These are phyloP conservation scores for Sebastes flavidus DNA, from an alignment of 2,797 vertebrate species.

Conservation along the genomic window DNA sequence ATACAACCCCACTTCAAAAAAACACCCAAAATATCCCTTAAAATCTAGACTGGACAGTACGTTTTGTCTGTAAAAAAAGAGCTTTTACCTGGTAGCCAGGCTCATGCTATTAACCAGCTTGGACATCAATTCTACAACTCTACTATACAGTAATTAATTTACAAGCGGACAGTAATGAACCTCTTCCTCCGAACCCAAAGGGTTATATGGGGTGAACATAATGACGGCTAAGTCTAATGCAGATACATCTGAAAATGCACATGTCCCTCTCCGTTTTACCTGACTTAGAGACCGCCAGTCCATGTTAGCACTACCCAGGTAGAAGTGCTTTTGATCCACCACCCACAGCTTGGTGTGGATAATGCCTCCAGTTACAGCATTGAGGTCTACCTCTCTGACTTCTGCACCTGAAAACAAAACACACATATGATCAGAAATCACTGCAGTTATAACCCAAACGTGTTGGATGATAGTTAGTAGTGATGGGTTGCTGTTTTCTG, in stretches of 20 bases:
- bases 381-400: conserved; percentile 77
- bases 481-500: not conserved
- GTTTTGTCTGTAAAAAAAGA: not conserved
- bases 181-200: not conserved
- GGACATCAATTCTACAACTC: not conserved
- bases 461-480: not conserved
- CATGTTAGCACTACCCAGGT: conserved; percentile 86
- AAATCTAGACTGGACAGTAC: not conserved
- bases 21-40: too few relatives aligned
- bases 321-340: conserved; percentile 83
- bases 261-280: conserved; percentile 58
- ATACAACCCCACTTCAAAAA: too few relatives aligned
- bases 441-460: not conserved
- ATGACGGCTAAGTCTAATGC: not conserved
- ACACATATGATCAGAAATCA: not conserved
- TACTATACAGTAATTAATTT: not conserved
- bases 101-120: not conserved
- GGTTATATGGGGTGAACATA: too few relatives aligned
- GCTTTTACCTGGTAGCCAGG: not conserved
- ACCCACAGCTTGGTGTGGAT: conserved; percentile 85
- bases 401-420: conserved; percentile 71
- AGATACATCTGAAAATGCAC: not conserved
- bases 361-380: conserved; percentile 79
- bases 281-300: conserved; percentile 86
- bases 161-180: not conserved